Evolutionary conservation across 2,888 invertebrate genomes (phyloP).

Genomic region (Chaetogeoica ovagalla): DNA sequence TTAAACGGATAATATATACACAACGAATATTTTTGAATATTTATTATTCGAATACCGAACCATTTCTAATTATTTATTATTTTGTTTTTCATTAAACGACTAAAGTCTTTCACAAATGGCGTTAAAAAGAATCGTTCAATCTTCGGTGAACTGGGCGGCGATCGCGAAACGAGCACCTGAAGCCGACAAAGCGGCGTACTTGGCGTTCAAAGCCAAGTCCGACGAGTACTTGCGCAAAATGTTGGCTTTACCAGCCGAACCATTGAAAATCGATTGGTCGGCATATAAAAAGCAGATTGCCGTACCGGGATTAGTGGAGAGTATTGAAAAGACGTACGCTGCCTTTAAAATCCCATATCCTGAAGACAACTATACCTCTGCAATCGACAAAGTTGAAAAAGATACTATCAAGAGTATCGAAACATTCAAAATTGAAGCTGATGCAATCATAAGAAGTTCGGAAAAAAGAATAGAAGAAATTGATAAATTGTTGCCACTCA

Average conservation of each 20-base stretch:
- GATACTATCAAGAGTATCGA: slow-evolving; percentile 68
- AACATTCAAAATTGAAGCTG: slow-evolving; percentile 67
- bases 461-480: too few relatives aligned
- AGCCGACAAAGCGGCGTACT: slow-evolving; percentile 70
- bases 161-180: slow-evolving; percentile 77
- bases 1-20: too few relatives aligned
- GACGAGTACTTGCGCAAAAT: slow-evolving; percentile 76
- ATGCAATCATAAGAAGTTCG: slow-evolving; percentile 65
- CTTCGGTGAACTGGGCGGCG: too few relatives aligned
- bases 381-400: slow-evolving; percentile 72
- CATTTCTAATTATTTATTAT: too few relatives aligned
- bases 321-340: too few relatives aligned
- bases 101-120: slow-evolving; percentile 62
- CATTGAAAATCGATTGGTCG: slow-evolving; percentile 85
- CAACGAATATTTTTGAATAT: too few relatives aligned
- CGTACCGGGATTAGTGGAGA: slow-evolving; percentile 80
- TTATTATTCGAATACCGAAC: too few relatives aligned
- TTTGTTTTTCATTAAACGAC: too few relatives aligned
- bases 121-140: slow-evolving; percentile 74
- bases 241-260: slow-evolving; percentile 70
- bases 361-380: slow-evolving; percentile 65
- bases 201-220: slow-evolving; percentile 79
- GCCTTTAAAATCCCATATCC: slow-evolving; percentile 86
- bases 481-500: too few relatives aligned
- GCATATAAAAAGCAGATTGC: slow-evolving; percentile 75